These are phyloP conservation scores for Cheilosia urbana DNA, from an alignment of 2,888 invertebrate species.

Conservation along the genomic window DNA sequence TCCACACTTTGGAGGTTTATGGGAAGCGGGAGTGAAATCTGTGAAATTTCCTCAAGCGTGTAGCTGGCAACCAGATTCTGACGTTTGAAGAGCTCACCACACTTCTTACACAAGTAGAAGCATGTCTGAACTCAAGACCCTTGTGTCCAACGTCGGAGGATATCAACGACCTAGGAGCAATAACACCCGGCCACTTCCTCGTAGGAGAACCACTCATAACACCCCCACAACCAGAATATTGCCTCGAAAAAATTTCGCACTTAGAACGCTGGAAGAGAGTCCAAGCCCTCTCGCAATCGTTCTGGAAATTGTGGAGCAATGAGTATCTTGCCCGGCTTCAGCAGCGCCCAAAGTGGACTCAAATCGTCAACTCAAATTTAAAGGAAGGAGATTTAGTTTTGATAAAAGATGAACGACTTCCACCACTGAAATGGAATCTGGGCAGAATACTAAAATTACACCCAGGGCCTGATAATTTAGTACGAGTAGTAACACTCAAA, in stretches of 20 bases:
- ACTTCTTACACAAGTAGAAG: not conserved
- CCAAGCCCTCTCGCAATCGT: too few species aligned
- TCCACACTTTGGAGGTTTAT: constrained; percentile 3
- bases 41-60: constrained; percentile 1
- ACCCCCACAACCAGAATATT: not conserved
- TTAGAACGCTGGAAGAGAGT: not conserved
- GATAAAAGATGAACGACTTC: not conserved
- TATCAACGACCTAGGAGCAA: not conserved
- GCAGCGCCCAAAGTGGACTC: not conserved
- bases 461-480: not conserved
- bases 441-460: not conserved
- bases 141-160: not conserved
- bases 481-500: constrained; percentile 8
- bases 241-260: not conserved
- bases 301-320: not conserved
- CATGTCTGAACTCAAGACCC: too few species aligned
- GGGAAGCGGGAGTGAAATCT: not conserved
- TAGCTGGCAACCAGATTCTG: not conserved
- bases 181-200: not conserved
- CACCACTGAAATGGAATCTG: not conserved
- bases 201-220: too few species aligned
- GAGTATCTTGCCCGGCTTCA: not conserved
- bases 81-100: not conserved
- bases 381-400: too few species aligned
- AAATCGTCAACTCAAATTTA: too few species aligned